Base-by-base conservation (phyloP, 2,113 vertebrate genomes). In the Atlantisia rogersi region DNA sequence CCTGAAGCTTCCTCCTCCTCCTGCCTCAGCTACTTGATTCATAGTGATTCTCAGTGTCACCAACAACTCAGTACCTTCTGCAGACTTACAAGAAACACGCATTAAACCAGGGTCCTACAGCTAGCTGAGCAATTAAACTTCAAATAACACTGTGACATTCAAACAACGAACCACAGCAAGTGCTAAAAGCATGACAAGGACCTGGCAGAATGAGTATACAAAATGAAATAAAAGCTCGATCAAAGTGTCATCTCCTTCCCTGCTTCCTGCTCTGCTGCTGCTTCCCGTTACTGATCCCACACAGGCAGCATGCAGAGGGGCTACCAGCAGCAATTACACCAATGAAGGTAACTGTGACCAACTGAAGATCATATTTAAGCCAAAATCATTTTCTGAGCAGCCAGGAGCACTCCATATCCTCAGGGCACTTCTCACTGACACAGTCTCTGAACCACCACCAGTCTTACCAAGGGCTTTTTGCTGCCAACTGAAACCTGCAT, bases 221-320 rank as follows among this genome's bases (percentile, higher is more conserved):
- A 69, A 77, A 18, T 37, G 37, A 86, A 92, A 81, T 22, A 73
- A 84, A 64, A 84, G 32, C 52, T 85, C 39, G 39, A 28, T 58
- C 37, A 19, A 55, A 62, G 50, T 8, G 50, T 29, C 25, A 69
- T 3, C 67, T 62, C 29, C 26, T 44, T n/a, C 25, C 46, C 78
- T 63, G 39, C 46, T 76, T 40, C 64, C 29, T 21, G 35, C 67
- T 53, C n/a, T 65, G n/a, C 5, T 67, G 44, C 46, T 76, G 69
- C 28, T 42, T 29, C 9, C 46, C 29, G 10, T 20, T 25, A 26
- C 84, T 0, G 1, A 26, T 12, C 35, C 67, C 2, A 2, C 7
- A 7, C 13, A 19, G 32, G 59, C 81, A 73, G 64, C 15, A 24
- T 2, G 1, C 32, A 53, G 58, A 42, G 20, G 44, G 9, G 42